Conservation (phyloP, 2,888 invertebrate species). For the Hofmannophila pseudospretella region DNA sequence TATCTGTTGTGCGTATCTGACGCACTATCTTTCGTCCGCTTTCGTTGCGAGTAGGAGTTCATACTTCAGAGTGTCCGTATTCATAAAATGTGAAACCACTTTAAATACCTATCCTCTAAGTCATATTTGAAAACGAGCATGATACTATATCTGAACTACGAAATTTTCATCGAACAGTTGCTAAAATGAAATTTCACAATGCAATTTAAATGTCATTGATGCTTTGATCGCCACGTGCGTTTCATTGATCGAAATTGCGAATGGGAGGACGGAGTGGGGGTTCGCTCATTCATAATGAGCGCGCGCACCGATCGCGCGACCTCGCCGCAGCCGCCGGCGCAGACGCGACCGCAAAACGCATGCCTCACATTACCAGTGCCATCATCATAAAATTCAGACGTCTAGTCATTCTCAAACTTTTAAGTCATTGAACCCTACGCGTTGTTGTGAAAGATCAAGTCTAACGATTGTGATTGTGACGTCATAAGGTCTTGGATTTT, state of each 20-base stretch:
- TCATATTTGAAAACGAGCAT: too few species aligned
- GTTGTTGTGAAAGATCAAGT: conserved; percentile 39
- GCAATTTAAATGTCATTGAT: conserved; percentile 44
- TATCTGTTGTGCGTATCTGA: too few species aligned
- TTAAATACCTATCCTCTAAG: too few species aligned
- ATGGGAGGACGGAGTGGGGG: conserved; percentile 40
- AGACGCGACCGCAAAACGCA: conserved; percentile 35
- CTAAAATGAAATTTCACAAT: conserved; percentile 13
- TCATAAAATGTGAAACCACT: too few species aligned
- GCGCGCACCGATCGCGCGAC: conserved; percentile 46
- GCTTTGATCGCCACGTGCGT: conserved; percentile 61
- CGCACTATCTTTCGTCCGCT: too few species aligned
- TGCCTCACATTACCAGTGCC: conserved; percentile 38
- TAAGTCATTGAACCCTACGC: conserved; percentile 45
- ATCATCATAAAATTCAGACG: conserved; percentile 46
- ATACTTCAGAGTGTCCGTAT: too few species aligned
- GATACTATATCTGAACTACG: too few species aligned
- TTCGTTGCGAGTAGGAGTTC: too few species aligned
- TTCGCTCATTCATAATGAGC: conserved; percentile 57
- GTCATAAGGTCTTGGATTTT: conserved; percentile 18
- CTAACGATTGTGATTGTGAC: too few species aligned
- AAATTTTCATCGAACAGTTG: too few species aligned
- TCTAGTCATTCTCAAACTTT: conserved; percentile 29
- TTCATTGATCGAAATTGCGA: conserved; percentile 52
- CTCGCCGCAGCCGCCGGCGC: conserved; percentile 31